phyloP scores from a whole-genome alignment of 1,140 invertebrate genomes.

The Zaprionus ghesquierei region DNA sequence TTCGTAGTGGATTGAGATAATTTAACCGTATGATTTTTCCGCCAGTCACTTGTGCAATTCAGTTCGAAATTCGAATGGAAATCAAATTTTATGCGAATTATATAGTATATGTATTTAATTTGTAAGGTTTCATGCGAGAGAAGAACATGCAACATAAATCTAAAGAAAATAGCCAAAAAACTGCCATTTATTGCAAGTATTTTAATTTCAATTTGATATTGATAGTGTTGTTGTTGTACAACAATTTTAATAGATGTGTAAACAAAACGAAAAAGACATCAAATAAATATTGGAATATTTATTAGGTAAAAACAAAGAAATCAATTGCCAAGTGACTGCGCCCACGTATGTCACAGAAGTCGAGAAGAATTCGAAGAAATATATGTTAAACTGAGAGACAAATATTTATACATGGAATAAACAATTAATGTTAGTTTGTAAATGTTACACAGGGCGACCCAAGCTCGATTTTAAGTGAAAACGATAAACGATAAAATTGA shows the following conservation, averaged over 20 bases:
- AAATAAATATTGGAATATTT: conserved; percentile 8
- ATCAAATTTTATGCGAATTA: neutral
- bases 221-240: conserved; percentile 7
- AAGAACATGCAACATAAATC: neutral
- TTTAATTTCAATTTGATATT: conserved; percentile 42
- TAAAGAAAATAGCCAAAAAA: conserved; percentile 68
- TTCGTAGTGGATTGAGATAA: conserved; percentile 35
- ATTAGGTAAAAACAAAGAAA: conserved; percentile 18
- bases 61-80: conserved; percentile 16
- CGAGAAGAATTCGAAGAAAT: neutral
- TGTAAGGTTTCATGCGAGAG: conserved; percentile 59
- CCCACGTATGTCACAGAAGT: conserved; percentile 56
- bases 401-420: conserved; percentile 57
- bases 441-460: conserved; percentile 18
- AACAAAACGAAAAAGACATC: conserved; percentile 33
- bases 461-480: conserved; percentile 41
- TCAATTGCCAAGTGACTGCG: conserved; percentile 72
- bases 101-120: conserved; percentile 33
- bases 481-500: conserved; percentile 18
- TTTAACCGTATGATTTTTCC: conserved; percentile 22
- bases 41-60: conserved; percentile 69
- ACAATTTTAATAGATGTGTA: conserved; percentile 58
- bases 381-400: conserved; percentile 42
- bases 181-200: conserved; percentile 77
- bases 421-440: conserved; percentile 12